These are phyloP conservation scores for Ophioninae sp. DNA, from an alignment of 2,888 invertebrate species.

Conservation along the genomic window DNA sequence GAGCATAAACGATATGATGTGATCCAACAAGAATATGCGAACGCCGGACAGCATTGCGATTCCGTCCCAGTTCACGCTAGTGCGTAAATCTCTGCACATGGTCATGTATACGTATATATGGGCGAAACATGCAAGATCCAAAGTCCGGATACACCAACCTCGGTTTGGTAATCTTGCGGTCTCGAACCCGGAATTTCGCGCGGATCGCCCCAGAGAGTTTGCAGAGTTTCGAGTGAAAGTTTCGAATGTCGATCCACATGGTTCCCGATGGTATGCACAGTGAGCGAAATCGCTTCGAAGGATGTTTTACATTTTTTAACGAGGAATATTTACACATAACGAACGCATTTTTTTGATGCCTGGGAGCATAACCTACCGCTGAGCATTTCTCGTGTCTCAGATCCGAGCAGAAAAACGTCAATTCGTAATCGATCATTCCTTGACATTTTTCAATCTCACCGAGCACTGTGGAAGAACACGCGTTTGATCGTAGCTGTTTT, in stretches of 20 bases:
- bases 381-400: neutral
- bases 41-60: slow-evolving; percentile 23
- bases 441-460: neutral
- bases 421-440: neutral
- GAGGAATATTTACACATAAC: neutral
- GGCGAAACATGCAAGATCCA: slow-evolving; percentile 11
- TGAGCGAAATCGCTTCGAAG: slow-evolving; percentile 8
- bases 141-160: slow-evolving; percentile 47
- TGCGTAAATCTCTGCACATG: slow-evolving; percentile 3
- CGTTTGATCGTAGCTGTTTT: neutral
- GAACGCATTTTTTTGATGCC: slow-evolving; percentile 5
- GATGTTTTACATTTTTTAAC: slow-evolving; percentile 32
- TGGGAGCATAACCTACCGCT: slow-evolving; percentile 10
- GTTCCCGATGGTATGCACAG: slow-evolving; percentile 4
- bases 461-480: neutral
- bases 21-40: slow-evolving; percentile 4
- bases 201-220: slow-evolving; percentile 29
- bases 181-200: slow-evolving; percentile 52
- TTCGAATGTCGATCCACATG: slow-evolving; percentile 42
- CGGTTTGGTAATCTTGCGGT: slow-evolving; percentile 51
- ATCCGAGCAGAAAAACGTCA: neutral
- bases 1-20: neutral
- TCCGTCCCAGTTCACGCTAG: slow-evolving; percentile 41
- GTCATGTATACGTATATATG: neutral
- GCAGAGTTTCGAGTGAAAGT: slow-evolving; percentile 61